Evolutionary conservation across 1,140 invertebrate genomes (phyloP).

Genomic region (Colletes latitarsis): DNA sequence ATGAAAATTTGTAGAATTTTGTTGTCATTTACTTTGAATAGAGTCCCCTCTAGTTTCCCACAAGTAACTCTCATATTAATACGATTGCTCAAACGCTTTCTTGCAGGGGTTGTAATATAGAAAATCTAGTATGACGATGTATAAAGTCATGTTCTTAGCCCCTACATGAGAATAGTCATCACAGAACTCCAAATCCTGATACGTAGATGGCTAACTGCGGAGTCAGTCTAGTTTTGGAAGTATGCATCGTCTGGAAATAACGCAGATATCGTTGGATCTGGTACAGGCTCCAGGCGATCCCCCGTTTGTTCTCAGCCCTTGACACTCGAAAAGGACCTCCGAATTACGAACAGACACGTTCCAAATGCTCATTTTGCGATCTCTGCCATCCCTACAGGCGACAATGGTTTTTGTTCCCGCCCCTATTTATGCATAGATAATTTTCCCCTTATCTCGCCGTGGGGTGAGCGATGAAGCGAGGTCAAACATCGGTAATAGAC

Average conservation of each 20-base stretch:
- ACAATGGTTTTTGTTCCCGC: conserved; percentile 13
- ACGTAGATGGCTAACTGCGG: neutral
- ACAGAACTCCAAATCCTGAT: neutral
- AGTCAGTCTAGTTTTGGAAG: conserved; percentile 10
- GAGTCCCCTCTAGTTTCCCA: no score
- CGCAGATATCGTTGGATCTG: conserved; percentile 50
- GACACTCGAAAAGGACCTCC: neutral
- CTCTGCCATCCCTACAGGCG: conserved; percentile 12
- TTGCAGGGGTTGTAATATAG: no score
- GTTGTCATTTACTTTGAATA: no score
- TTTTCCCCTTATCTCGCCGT: conserved; percentile 9
- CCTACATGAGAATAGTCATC: neutral
- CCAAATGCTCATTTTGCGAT: conserved; percentile 14
- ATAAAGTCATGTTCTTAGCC: neutral
- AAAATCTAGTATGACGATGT: no score
- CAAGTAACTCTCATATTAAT: no score
- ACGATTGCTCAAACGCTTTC: no score
- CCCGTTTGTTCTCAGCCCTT: neutral
- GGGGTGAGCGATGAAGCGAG: conserved; percentile 3
- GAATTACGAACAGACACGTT: conserved; percentile 16
- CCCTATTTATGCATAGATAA: neutral
- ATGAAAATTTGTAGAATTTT: no score
- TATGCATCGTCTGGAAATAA: conserved; percentile 41
- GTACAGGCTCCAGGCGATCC: neutral
- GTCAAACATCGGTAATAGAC: conserved; percentile 31